phyloP scores from a whole-genome alignment of 1,140 invertebrate species.

The Drosophila bifasciata region DNA sequence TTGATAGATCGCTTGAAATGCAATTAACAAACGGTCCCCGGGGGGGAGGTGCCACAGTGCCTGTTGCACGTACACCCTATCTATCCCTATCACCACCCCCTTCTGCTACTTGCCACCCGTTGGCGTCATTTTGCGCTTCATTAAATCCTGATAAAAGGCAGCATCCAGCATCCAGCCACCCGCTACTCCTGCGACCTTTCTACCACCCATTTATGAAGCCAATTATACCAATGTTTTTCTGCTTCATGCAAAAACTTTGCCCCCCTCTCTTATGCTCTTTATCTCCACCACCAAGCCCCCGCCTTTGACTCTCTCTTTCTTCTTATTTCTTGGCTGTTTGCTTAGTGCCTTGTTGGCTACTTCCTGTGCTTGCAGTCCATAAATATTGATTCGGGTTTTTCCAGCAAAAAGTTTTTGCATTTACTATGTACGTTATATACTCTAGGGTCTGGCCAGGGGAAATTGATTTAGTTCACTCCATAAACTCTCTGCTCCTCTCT shows the following conservation, averaged over 20 bases:
- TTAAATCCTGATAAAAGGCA: constrained; percentile 55
- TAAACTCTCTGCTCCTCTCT: no score
- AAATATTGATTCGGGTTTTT: constrained; percentile 68
- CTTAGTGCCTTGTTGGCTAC: constrained; percentile 35
- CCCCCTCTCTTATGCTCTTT: neutral
- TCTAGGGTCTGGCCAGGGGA: neutral
- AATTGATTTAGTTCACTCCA: constrained; percentile 4
- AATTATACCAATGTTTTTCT: constrained; percentile 69
- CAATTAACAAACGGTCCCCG: constrained; percentile 58
- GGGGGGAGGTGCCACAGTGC: constrained; percentile 10
- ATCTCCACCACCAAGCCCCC: neutral
- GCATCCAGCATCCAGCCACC: constrained; percentile 21
- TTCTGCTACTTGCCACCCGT: constrained; percentile 1
- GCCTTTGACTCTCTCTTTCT: neutral
- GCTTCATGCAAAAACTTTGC: constrained; percentile 57
- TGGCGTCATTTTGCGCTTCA: constrained; percentile 73
- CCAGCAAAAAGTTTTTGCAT: constrained; percentile 42
- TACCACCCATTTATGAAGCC: constrained; percentile 50
- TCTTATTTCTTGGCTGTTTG: constrained; percentile 32
- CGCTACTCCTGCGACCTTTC: neutral
- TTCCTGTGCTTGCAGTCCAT: constrained; percentile 59
- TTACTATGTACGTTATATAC: constrained; percentile 33
- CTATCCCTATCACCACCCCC: neutral
- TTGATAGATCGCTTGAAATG: constrained; percentile 63
- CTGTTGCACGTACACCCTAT: constrained; percentile 36